Evolutionary conservation across 1,140 invertebrate species (phyloP).

Genomic region (Papilio dardanus): DNA sequence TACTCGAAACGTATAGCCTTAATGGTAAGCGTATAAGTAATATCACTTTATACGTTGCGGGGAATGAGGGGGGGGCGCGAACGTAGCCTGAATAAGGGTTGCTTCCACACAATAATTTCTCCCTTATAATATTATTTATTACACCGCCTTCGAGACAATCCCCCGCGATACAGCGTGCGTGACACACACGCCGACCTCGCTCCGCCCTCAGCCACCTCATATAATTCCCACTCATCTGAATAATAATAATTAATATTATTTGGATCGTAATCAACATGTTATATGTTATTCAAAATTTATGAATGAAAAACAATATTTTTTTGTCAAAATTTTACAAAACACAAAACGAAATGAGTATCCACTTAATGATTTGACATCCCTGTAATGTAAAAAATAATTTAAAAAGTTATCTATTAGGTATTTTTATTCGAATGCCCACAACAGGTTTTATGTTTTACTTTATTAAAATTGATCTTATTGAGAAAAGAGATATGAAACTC

Average conservation of each 20-base stretch:
- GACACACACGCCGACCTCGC: slow-evolving; percentile 24
- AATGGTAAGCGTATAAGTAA: slow-evolving; percentile 77
- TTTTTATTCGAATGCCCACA: no score
- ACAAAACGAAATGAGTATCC: not conserved
- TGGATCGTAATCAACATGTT: not conserved
- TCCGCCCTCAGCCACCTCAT: slow-evolving; percentile 25
- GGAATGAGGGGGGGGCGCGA: slow-evolving; percentile 41
- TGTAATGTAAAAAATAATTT: not conserved
- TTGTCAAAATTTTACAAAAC: not conserved
- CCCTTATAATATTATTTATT: slow-evolving; percentile 61
- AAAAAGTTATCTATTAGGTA: no score
- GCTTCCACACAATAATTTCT: slow-evolving; percentile 53
- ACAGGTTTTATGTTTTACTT: not conserved
- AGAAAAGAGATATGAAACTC: slow-evolving; percentile 55
- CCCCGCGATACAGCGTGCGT: slow-evolving; percentile 47
- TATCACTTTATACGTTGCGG: slow-evolving; percentile 59
- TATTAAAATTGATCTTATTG: slow-evolving; percentile 51
- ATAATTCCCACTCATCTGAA: not conserved
- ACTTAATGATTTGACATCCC: no score
- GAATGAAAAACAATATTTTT: not conserved
- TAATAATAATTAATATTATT: slow-evolving; percentile 29
- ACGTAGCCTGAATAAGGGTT: slow-evolving; percentile 45
- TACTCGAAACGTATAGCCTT: slow-evolving; percentile 74
- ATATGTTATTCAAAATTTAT: not conserved
- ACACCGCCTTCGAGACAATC: slow-evolving; percentile 53